A percentile compares a stretch with the other conserved stretches of the same genome.
These are phyloP conservation scores for Dascyllus trimaculatus DNA, from an alignment of 2,113 vertebrate genomes.

Conservation along the genomic window DNA sequence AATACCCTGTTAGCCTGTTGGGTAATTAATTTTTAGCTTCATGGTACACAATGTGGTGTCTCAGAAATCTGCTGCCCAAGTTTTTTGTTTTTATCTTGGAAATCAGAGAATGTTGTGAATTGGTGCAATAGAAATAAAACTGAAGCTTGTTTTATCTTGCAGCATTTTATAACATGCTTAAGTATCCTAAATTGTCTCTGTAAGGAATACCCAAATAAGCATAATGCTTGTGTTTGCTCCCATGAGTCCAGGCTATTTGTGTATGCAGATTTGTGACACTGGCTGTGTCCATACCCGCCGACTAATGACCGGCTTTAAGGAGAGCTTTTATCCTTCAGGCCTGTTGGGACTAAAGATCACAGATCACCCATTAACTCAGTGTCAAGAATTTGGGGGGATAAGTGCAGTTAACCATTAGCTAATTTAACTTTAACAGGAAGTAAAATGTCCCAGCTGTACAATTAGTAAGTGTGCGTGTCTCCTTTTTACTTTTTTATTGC, in stretches of 20 bases:
- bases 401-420: conserved; percentile 29
- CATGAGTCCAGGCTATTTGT: conserved; percentile 37
- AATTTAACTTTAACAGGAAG: conserved; percentile 30
- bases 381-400: conserved; percentile 20
- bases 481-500: background rate
- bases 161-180: conserved; percentile 14
- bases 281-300: conserved; percentile 38
- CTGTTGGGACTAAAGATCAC: conserved; percentile 25
- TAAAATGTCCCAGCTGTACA: background rate
- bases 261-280: conserved; percentile 33
- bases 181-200: background rate
- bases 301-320: conserved; percentile 46
- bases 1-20: too few species aligned
- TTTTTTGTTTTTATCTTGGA: too few species aligned
- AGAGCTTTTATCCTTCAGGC: conserved; percentile 24
- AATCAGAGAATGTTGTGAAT: too few species aligned
- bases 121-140: too few species aligned
- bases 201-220: conserved; percentile 25
- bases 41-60: too few species aligned
- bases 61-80: too few species aligned
- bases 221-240: conserved; percentile 18
- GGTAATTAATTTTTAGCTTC: too few species aligned
- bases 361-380: conserved; percentile 35
- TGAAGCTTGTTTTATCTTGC: background rate
- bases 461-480: background rate